phyloP scores from a whole-genome alignment of 1,140 invertebrate species.

The Grapholita molesta region DNA sequence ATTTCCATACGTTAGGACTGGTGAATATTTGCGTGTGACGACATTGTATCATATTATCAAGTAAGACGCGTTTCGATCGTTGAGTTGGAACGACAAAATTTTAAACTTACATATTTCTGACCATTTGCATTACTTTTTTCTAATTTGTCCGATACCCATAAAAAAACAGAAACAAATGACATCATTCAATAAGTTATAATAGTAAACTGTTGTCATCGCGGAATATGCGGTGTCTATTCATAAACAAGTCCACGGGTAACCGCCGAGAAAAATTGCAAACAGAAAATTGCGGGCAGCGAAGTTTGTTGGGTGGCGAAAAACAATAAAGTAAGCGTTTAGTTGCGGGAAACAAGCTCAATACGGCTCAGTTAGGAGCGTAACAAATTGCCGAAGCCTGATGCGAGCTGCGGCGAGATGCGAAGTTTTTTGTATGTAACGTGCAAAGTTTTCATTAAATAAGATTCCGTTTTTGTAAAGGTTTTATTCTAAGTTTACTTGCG shows the following conservation, averaged over 20 bases:
- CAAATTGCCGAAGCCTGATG: background rate
- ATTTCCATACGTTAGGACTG: no score
- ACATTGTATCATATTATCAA: no score
- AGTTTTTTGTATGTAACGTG: background rate
- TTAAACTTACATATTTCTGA: no score
- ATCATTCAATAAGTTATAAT: no score
- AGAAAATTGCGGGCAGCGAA: background rate
- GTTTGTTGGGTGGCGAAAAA: slow-evolving; percentile 1
- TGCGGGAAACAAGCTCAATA: background rate
- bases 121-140: no score
- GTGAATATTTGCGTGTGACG: no score
- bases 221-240: background rate
- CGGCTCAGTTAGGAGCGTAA: background rate
- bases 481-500: background rate
- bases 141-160: no score
- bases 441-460: background rate
- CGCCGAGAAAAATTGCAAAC: background rate
- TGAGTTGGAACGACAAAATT: no score
- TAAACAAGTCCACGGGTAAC: background rate
- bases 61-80: no score
- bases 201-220: background rate
- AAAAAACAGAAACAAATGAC: no score
- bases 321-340: slow-evolving; percentile 7
- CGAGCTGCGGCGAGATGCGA: background rate
- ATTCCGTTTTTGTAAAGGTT: background rate